Percentiles rank a stretch among this genome's conserved stretches.
Evolutionary conservation across 2,113 vertebrate genomes (phyloP).

Genomic region (Motacilla alba): DNA sequence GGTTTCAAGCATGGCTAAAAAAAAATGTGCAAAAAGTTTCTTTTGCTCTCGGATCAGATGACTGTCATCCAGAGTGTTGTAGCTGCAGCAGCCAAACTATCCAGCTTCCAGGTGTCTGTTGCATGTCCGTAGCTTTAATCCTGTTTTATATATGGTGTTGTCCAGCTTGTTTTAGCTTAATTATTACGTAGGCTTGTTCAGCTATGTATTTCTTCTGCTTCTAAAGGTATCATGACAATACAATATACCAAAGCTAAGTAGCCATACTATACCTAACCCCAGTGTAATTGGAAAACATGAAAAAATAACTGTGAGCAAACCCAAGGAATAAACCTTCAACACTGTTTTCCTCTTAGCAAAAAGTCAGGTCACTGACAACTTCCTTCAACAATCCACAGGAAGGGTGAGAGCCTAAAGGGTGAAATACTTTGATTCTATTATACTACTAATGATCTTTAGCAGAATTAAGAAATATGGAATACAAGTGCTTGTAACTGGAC

Average conservation of each 20-base stretch:
- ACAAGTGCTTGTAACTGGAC: background rate
- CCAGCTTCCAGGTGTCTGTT: background rate
- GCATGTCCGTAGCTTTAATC: background rate
- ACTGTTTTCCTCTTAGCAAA: background rate
- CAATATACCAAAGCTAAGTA: background rate
- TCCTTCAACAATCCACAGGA: background rate
- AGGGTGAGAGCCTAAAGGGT: background rate
- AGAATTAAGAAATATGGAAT: background rate
- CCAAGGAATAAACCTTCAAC: background rate
- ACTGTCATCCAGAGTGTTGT: background rate
- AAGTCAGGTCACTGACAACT: background rate
- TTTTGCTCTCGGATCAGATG: background rate
- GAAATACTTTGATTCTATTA: background rate
- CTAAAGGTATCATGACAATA: background rate
- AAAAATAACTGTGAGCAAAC: background rate
- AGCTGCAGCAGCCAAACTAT: background rate
- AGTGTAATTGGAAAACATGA: background rate
- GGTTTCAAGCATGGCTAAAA: background rate
- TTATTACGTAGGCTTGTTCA: background rate
- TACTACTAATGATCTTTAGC: background rate
- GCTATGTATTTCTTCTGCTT: background rate
- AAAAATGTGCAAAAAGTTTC: background rate
- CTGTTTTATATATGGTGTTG: background rate
- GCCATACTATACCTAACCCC: background rate
- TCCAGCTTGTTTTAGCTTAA: background rate